These are phyloP conservation scores for Zaprionus inermis DNA, from an alignment of 1,140 invertebrate genomes.

Conservation along the genomic window DNA sequence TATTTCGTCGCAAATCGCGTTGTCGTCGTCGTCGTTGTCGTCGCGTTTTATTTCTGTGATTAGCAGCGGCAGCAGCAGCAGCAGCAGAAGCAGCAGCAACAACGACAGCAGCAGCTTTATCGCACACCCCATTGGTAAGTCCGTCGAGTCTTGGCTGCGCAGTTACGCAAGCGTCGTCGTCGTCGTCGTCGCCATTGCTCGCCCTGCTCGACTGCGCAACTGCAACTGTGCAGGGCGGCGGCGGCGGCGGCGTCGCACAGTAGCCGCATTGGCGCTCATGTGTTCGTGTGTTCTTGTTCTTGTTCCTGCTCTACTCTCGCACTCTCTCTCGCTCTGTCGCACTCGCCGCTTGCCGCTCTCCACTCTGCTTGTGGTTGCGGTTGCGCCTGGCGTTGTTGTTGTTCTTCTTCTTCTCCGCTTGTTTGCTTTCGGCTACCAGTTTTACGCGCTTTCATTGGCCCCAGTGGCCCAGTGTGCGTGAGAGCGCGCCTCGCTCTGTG, in stretches of 20 bases:
- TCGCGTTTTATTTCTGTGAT: slow-evolving; percentile 48
- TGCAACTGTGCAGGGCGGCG: slow-evolving; percentile 34
- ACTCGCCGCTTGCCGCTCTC: slow-evolving; percentile 22
- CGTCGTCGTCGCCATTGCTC: slow-evolving; percentile 43
- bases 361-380: not conserved
- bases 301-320: slow-evolving; percentile 41
- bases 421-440: slow-evolving; percentile 70
- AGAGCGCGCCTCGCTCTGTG: slow-evolving; percentile 8
- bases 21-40: slow-evolving; percentile 21
- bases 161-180: slow-evolving; percentile 47
- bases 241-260: slow-evolving; percentile 56
- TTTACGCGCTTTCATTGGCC: slow-evolving; percentile 83
- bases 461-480: slow-evolving; percentile 35
- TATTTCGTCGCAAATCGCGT: slow-evolving; percentile 21
- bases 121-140: slow-evolving; percentile 45
- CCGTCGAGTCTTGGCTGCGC: slow-evolving; percentile 37
- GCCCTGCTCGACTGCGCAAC: slow-evolving; percentile 26
- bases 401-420: slow-evolving; percentile 22
- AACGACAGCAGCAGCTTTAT: slow-evolving; percentile 19
- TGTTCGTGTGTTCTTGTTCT: slow-evolving; percentile 42
- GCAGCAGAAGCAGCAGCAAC: not conserved
- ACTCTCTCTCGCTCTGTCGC: slow-evolving; percentile 6
- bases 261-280: slow-evolving; percentile 55
- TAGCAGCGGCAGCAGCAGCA: slow-evolving; percentile 21
- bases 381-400: slow-evolving; percentile 8